These are phyloP conservation scores for Phenacoccus solenopsis DNA, from an alignment of 1,140 invertebrate species.

Conservation along the genomic window DNA sequence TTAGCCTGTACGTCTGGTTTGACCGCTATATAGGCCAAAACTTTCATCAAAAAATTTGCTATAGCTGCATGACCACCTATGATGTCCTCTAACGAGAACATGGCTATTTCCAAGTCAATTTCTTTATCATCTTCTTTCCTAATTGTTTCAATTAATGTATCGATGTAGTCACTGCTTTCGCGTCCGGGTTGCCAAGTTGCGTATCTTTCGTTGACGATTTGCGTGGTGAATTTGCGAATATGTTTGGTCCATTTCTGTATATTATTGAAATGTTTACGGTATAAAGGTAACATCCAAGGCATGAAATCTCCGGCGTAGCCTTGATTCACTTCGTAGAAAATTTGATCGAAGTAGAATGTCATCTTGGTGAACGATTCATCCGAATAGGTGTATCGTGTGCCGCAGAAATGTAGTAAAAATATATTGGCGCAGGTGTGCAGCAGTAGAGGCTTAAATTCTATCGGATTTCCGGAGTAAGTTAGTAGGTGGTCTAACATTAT, in stretches of 20 bases:
- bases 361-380: constrained; percentile 51
- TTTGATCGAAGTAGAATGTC: constrained; percentile 61
- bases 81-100: constrained; percentile 69
- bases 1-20: constrained; percentile 45
- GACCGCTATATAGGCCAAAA: constrained; percentile 51
- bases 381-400: constrained; percentile 50
- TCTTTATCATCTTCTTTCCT: constrained; percentile 46
- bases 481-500: constrained; percentile 42
- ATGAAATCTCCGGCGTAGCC: constrained; percentile 78
- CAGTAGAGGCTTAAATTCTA: constrained; percentile 28
- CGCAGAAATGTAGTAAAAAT: constrained; percentile 72
- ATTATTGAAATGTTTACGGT: constrained; percentile 50
- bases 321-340: constrained; percentile 83
- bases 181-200: constrained; percentile 29
- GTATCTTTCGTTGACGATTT: constrained; percentile 51
- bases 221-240: constrained; percentile 56
- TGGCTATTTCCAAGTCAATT: constrained; percentile 38
- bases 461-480: constrained; percentile 23
- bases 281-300: constrained; percentile 65
- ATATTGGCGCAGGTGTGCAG: constrained; percentile 48
- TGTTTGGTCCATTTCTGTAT: constrained; percentile 51
- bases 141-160: constrained; percentile 54
- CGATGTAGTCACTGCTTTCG: constrained; percentile 48
- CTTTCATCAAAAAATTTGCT: constrained; percentile 60
- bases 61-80: constrained; percentile 77